Evolutionary conservation across 2,113 vertebrate genomes (phyloP), one percentile per base, ranked within the genome.

Genomic region (Xyrauchen texanus): DNA sequence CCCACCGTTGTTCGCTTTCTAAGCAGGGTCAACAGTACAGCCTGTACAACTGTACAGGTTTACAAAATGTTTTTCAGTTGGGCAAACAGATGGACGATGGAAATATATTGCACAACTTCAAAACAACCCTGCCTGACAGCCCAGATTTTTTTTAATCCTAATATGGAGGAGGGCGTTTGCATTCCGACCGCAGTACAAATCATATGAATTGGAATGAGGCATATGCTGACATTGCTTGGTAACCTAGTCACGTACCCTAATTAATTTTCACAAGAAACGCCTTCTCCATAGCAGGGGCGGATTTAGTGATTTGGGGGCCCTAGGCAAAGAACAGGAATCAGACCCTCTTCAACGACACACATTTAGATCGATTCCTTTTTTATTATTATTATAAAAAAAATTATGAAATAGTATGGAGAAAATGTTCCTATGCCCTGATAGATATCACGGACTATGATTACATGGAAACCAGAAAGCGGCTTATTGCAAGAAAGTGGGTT

Each of bases 121-220:
- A 72, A 75, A 75, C 71, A 74, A 60, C 49, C 64, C 34, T 42
- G 4, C 49, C 21, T 34, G 21, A 34, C 21, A 21, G 4, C 11
- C 49, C 44, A 21, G 12, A 34, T 42, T 71, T 68, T n/a, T n/a
- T n/a, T n/a, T n/a, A n/a, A n/a, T 49, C 76, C 63, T 15, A 53
- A 82, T 68, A 34, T 75, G 64, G 70, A 47, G 9, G 11, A 21
- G 52, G 61, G 73, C 58, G 16, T 78, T 42, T 65, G 13, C 15
- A 63, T 15, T 16, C 6, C 47, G 4, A 51, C 71, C 52, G 10
- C 11, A 12, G 9, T 9, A 15, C 55, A 58, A 15, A 15, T n/a
- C 10, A 13, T 7, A 13, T 62, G 45, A 9, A 62, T 74, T 13
- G 2, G 62, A 0, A 8, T 34, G 13, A 3, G 46, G 6, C 53